These are phyloP conservation scores for Apteryx owenii DNA, from an alignment of 2,113 vertebrate genomes.

Conservation along the genomic window DNA sequence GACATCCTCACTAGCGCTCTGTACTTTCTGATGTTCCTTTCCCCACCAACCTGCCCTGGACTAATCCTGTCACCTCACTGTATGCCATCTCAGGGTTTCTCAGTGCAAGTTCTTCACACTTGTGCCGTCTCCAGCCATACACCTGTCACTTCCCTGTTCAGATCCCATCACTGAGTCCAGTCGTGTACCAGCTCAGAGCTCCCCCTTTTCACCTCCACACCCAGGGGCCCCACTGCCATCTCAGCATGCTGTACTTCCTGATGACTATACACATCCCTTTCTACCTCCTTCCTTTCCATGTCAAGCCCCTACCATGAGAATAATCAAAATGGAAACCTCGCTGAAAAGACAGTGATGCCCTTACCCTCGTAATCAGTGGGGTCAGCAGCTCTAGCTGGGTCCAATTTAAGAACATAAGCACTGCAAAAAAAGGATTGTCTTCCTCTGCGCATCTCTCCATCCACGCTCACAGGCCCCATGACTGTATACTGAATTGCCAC, in stretches of 20 bases:
- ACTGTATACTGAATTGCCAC: neutral
- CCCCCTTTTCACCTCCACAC: neutral
- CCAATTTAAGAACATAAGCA: neutral
- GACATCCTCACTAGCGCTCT: neutral
- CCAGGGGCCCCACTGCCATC: fast-evolving
- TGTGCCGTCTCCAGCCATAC: neutral
- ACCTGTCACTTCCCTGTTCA: neutral
- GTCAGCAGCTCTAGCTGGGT: neutral
- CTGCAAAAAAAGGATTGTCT: neutral
- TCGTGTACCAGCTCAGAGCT: neutral
- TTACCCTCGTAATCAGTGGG: fast-evolving
- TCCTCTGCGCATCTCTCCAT: neutral
- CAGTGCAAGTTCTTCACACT: neutral
- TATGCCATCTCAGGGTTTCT: neutral
- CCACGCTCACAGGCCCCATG: fast-evolving
- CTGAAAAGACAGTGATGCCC: neutral
- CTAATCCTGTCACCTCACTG: neutral
- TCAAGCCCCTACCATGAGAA: neutral
- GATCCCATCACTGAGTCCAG: neutral
- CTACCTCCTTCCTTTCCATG: neutral
- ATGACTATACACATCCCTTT: neutral
- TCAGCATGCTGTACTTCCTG: neutral
- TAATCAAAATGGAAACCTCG: neutral
- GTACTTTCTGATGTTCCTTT: neutral
- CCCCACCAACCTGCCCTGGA: neutral